Base-by-base conservation (phyloP, 2,797 vertebrate genomes). In the Nyctalus aviator region DNA sequence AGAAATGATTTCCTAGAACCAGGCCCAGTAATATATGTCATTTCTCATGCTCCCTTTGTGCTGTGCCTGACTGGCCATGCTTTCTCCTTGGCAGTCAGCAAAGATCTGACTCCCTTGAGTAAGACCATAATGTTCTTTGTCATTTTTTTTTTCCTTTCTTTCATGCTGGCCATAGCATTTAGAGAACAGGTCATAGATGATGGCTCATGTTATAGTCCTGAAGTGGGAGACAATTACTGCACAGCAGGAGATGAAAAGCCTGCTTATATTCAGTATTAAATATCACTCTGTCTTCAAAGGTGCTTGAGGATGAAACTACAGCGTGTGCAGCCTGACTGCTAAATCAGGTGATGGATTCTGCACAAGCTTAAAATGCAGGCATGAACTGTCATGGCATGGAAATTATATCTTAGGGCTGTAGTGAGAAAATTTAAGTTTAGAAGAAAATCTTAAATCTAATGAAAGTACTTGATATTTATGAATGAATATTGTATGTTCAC, bases 161-260 rank as follows among this genome's bases (percentile, higher is more conserved):
- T 87, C 44, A n/a, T 95, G 84, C 86, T 95, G 91, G 35, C 84
- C 46, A 0, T 94, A 78, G 77, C 13, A 59, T 64, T 97, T 91
- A 85, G 78, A 96, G 75, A 90, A 78, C 78, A 96, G 96, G 88
- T 86, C 14, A 92, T 84, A 91, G 75, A 91, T 95, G 72, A 96
- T 97, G 96, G 97, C 96, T 98, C 50, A 68, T 95, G 95, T 88
- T 97, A 44, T 96, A 88, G 57, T 93, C 97, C 64, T 96, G 93
- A 97, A 98, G 96, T 96, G 96, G 95, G 95, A 97, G 96, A 93
- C 97, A 97, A 96, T 97, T 97, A 96, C 44, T 95, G 77, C 94
- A 23, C 86, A 93, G 92, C 91, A 53, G 90, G 93, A 97, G 88
- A 97, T 95, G 91, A 96, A 98, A 97, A 97, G 95, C 95, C 91